phyloP scores from a whole-genome alignment of 1,140 invertebrate genomes.

The Steinernema khuongi region DNA sequence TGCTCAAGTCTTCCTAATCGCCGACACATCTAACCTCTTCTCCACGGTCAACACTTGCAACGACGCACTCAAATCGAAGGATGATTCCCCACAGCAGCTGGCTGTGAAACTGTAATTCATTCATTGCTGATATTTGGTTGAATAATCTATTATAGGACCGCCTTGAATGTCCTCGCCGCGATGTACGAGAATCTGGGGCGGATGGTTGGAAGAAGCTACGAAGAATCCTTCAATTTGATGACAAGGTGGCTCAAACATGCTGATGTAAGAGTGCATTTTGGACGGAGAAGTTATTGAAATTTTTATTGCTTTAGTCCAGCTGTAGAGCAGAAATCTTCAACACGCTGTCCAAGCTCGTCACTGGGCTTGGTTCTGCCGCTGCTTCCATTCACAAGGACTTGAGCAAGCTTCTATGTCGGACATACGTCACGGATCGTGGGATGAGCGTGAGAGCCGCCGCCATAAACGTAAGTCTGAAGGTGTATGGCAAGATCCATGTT shows the following conservation, averaged over 20 bases:
- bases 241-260: constrained; percentile 84
- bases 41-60: constrained; percentile 97
- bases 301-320: constrained; percentile 7
- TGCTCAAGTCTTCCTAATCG: constrained; percentile 89
- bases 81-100: constrained; percentile 88
- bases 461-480: constrained; percentile 66
- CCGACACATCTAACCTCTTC: constrained; percentile 91
- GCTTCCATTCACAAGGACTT: constrained; percentile 74
- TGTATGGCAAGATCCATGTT: constrained; percentile 15
- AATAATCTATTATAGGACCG: constrained; percentile 69
- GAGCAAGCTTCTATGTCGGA: constrained; percentile 78
- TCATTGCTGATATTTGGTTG: constrained; percentile 23
- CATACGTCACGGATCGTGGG: constrained; percentile 78
- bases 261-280: constrained; percentile 64
- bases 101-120: constrained; percentile 79
- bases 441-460: constrained; percentile 83
- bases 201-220: constrained; percentile 96
- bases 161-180: constrained; percentile 86
- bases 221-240: constrained; percentile 88
- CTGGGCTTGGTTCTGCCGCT: constrained; percentile 81
- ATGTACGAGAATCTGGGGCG: constrained; percentile 96
- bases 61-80: constrained; percentile 90
- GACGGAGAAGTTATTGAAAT: background rate
- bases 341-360: constrained; percentile 77
- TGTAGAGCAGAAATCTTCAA: constrained; percentile 88